Base-by-base conservation (phyloP, 2,888 invertebrate species). In the Eurois occulta region DNA sequence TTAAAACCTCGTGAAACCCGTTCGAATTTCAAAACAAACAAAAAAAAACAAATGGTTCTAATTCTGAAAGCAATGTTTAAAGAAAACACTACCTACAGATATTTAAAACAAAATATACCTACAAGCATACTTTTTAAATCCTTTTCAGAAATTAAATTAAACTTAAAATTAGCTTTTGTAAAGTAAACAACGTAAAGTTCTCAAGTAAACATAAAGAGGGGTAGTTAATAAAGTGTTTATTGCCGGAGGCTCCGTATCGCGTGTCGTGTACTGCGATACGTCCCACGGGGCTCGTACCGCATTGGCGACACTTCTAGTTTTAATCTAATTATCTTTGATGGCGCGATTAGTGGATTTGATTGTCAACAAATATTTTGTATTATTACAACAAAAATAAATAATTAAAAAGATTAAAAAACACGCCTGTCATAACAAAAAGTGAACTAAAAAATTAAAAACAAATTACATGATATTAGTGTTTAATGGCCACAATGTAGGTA, bases 171-270 rank as follows among this genome's bases (percentile, higher is more conserved):
- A 41, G 48, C 52, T 38, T 81, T 66, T 52, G 28, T 43, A 24
- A 70, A 80, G 66, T 72, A 78, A 41, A 78, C 69, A 86, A 43
- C 84, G 65, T 60, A 35, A 73, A 68, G 72, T 77, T 84, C 60
- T 80, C 52, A 84, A 84, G 85, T 67, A 79, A 87, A 75, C 75
- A 79, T 72, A 75, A 75, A 84, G 80, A 83, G 60, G 38, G 62
- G 65, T 80, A 80, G 75, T 83, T 78, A 80, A 78, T 80, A 77
- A 86, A 86, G 80, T 83, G 84, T 86, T 86, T 88, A 88, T 86
- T 88, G 76, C 79, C 60, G 24, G 62, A 66, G 82, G 83, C 74
- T 60, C 67, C 69, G 80, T 76, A 83, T 86, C 80, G 80, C 88
- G 84, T 86, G 84, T 86, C 88, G 74, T 35, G 86, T 78, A 74